A percentile compares a stretch with the other conserved stretches of the same genome.
These are phyloP conservation scores for Pasiphila rectangulata DNA, from an alignment of 2,888 invertebrate genomes.

Conservation along the genomic window DNA sequence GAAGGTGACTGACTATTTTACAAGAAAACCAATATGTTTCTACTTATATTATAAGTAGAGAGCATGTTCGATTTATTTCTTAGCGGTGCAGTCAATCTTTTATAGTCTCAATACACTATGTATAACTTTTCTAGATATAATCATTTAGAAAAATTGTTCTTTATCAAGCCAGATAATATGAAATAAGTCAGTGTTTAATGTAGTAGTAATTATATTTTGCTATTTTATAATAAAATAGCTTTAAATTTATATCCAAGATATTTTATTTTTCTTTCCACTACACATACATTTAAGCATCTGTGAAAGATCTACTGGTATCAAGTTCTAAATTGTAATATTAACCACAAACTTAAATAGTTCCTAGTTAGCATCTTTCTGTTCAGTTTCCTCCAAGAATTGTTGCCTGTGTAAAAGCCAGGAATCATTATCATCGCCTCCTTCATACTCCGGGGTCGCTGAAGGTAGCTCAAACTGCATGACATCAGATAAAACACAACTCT, in stretches of 20 bases:
- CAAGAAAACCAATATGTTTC: too few species aligned
- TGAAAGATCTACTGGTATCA: too few species aligned
- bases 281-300: too few species aligned
- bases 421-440: conserved; percentile 63
- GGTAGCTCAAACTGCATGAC: conserved; percentile 66
- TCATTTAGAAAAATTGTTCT: conserved; percentile 32
- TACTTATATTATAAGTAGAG: too few species aligned
- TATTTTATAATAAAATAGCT: conserved; percentile 46
- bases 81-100: conserved; percentile 4
- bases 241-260: too few species aligned
- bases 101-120: conserved; percentile 14
- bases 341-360: too few species aligned
- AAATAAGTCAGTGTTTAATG: conserved; percentile 29
- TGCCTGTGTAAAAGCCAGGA: conserved; percentile 71
- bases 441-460: conserved; percentile 57
- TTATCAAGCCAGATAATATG: conserved; percentile 26
- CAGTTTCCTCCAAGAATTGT: conserved; percentile 66
- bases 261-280: conserved; percentile 16
- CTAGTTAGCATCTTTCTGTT: conserved; percentile 44
- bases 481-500: conserved; percentile 56
- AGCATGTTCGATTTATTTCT: too few species aligned
- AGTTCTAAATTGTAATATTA: too few species aligned
- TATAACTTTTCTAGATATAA: conserved; percentile 31
- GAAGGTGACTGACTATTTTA: too few species aligned
- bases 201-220: conserved; percentile 46